Percentiles rank a stretch among this genome's conserved stretches.
phyloP scores from a whole-genome alignment of 2,797 vertebrate species.

The Xiphophorus birchmanni region DNA sequence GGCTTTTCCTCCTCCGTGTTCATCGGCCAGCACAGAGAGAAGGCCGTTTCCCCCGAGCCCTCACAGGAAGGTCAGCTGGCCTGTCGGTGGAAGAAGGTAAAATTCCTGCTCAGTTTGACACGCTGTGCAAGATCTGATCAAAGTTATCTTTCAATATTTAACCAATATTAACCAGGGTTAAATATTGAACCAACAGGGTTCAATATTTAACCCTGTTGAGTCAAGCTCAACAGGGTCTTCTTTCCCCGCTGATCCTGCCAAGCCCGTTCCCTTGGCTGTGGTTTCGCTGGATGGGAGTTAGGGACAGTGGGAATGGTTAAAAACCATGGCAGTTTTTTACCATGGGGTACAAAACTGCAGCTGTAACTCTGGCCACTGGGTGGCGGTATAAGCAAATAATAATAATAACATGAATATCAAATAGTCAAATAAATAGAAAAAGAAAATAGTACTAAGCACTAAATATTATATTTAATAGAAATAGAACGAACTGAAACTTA shows the following conservation, averaged over 20 bases:
- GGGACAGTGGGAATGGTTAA: too few species aligned
- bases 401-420: not conserved
- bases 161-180: too few species aligned
- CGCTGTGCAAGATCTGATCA: not conserved
- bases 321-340: too few species aligned
- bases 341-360: not conserved
- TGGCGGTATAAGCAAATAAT: slow-evolving; percentile 4
- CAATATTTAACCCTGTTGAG: too few species aligned
- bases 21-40: slow-evolving; percentile 84
- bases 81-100: slow-evolving; percentile 93
- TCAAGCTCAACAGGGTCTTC: too few species aligned
- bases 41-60: slow-evolving; percentile 83
- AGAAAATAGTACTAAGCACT: not conserved
- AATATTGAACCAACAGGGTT: too few species aligned
- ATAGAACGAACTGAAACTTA: not conserved
- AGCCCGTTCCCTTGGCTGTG: too few species aligned
- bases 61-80: slow-evolving; percentile 87
- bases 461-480: not conserved
- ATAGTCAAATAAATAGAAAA: not conserved
- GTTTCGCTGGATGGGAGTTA: too few species aligned
- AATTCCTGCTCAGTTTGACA: slow-evolving; percentile 2
- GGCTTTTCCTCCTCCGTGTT: slow-evolving; percentile 87
- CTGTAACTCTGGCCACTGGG: not conserved
- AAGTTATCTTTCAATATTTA: not conserved
- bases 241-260: too few species aligned